Evolutionary conservation across 2,797 vertebrate genomes (phyloP).

Genomic region (Eleutherodactylus coqui): DNA sequence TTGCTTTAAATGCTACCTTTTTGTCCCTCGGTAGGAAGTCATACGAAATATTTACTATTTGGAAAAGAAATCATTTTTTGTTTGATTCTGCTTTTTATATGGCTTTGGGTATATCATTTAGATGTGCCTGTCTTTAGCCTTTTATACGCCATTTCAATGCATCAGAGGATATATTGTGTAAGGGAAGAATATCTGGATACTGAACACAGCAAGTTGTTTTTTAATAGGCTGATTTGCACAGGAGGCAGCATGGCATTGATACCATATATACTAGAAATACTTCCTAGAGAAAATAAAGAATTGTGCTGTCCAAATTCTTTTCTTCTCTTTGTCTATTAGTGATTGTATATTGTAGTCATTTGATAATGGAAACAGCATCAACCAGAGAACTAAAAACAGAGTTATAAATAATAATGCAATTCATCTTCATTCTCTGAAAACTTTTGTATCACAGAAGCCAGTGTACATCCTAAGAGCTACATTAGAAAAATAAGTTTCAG

Average conservation of each 20-base stretch:
- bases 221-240: conserved; percentile 51
- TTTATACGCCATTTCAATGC: conserved; percentile 1
- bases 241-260: conserved; percentile 24
- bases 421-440: conserved; percentile 14
- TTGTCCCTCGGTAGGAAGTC: background rate
- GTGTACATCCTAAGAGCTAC: conserved; percentile 14
- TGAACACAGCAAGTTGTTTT: conserved; percentile 50
- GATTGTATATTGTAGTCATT: conserved; percentile 27
- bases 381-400: conserved; percentile 1
- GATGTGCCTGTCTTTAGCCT: background rate
- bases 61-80: background rate
- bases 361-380: conserved; percentile 31
- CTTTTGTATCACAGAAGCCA: conserved; percentile 12
- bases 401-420: conserved; percentile 20
- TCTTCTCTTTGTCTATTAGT: conserved; percentile 22
- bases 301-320: conserved; percentile 19
- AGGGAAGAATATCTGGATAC: conserved; percentile 8
- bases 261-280: conserved; percentile 34
- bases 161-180: conserved; percentile 20
- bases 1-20: background rate
- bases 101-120: conserved; percentile 9
- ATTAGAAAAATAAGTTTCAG: conserved; percentile 36
- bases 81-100: background rate
- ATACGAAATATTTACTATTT: conserved; percentile 16
- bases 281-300: conserved; percentile 22